Percentiles rank a stretch among this genome's conserved stretches.
Evolutionary conservation across 2,888 invertebrate genomes (phyloP).

Genomic region (Lydus trimaculatus): DNA sequence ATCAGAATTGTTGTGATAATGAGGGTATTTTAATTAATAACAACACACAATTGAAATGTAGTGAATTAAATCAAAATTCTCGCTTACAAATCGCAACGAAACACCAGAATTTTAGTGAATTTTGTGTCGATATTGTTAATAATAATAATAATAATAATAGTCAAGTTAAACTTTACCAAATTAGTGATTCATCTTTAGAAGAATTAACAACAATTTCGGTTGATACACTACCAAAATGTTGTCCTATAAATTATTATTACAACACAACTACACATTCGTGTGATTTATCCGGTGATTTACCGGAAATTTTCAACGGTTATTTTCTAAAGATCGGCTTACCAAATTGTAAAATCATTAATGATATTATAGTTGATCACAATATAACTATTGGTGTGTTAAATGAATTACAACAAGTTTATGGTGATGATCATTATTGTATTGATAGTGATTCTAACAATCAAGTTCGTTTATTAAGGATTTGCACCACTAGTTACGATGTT

Average conservation of each 20-base stretch:
- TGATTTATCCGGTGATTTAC: constrained; percentile 13
- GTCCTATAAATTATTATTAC: constrained; percentile 32
- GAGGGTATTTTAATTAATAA: constrained; percentile 14
- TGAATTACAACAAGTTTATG: neutral
- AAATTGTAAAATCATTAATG: constrained; percentile 44
- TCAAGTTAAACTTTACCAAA: constrained; percentile 10
- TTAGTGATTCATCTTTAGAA: neutral
- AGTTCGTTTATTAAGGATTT: constrained; percentile 41
- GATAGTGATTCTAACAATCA: constrained; percentile 35
- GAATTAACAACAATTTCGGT: constrained; percentile 16
- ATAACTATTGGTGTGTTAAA: neutral
- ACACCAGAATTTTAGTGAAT: constrained; percentile 1
- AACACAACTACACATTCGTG: constrained; percentile 32
- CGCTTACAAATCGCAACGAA: constrained; percentile 11
- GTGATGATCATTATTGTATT: constrained; percentile 34
- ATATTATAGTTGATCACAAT: constrained; percentile 20
- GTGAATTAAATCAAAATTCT: constrained; percentile 20
- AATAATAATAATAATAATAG: constrained; percentile 17
- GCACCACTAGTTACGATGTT: constrained; percentile 39
- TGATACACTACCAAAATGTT: constrained; percentile 36
- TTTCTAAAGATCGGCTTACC: constrained; percentile 46
- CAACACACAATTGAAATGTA: constrained; percentile 12
- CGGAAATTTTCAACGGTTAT: constrained; percentile 25
- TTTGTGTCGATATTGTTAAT: constrained; percentile 20
- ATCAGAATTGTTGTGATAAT: constrained; percentile 27